Base-by-base conservation (phyloP, 2,797 vertebrate species). In the Coendou prehensilis region DNA sequence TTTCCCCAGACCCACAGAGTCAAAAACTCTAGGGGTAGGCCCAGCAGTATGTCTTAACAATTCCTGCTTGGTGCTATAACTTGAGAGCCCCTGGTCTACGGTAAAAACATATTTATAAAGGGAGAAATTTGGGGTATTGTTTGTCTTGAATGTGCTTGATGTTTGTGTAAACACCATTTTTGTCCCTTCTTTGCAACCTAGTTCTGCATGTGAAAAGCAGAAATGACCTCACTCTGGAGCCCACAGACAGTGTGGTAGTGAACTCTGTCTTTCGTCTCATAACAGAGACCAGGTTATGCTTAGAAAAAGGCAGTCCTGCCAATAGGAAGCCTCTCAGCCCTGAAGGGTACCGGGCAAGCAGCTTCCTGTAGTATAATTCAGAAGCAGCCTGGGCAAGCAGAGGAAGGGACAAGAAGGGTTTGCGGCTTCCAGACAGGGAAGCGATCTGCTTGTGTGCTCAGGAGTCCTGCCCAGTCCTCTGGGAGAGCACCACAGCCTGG, bases 181-280 rank as follows among this genome's bases (percentile, higher is more conserved):
- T 61, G 9, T 33, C 13, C n/a, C 71, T 57, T 73, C 63, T 64
- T 64, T 30, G 63, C 63, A 33, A 64, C 63, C 63, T 64, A 64
- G 64, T 59, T 81, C 78, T 93, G 47, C 30, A 64, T 10, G 9
- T 89, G 71, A 81, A 94, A 81, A 90, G 85, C 45, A 95, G 50
- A 64, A 75, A 84, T 67, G 50, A n/a, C 23, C 13, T 80, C 20
- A 15, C 30, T 92, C 75, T 76, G 17, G 50, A 91, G 79, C 30
- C 37, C 23, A 33, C 33, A 30, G 76, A 28, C 0, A 8, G n/a
- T 6, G 6, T 52, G 9, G 11, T 52, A 45, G 71, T 18, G 37
- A 75, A 63, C 13, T 75, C 22, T n/a, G 10, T 8, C 59, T 89
- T 33, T 84, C 15, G 18, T 41, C 67, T 87, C 78, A 6, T 5